Evolutionary conservation across 2,113 vertebrate genomes (phyloP).

Genomic region (Paratilapia polleni): DNA sequence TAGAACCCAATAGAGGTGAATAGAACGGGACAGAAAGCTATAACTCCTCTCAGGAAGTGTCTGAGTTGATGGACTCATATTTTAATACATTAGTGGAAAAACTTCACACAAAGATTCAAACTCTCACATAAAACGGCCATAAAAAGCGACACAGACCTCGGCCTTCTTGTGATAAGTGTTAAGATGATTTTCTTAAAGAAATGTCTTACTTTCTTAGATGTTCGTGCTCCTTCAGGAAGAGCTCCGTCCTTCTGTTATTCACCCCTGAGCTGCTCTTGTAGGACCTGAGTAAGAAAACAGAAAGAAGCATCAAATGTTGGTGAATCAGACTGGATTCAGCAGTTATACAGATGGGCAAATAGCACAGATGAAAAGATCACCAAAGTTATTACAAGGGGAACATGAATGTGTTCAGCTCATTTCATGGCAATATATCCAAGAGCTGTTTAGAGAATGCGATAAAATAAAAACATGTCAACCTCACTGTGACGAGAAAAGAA

Average conservation of each 20-base stretch:
- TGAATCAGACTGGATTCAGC: background rate
- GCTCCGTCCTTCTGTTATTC: constrained; percentile 90
- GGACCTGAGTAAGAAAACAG: constrained; percentile 74
- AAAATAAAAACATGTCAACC: background rate
- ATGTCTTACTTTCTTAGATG: constrained; percentile 88
- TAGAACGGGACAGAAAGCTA: background rate
- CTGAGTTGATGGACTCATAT: background rate
- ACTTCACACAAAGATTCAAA: background rate
- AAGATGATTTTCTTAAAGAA: background rate
- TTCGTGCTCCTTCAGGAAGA: constrained; percentile 91
- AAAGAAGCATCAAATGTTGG: background rate
- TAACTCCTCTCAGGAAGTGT: background rate
- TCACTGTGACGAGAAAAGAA: background rate
- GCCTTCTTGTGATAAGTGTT: background rate
- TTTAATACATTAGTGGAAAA: constrained; percentile 5
- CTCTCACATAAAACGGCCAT: background rate
- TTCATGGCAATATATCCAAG: background rate
- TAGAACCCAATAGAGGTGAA: background rate
- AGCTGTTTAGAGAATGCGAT: background rate
- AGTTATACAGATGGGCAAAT: background rate
- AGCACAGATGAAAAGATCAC: background rate
- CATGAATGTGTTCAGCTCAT: background rate
- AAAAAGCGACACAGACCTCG: background rate
- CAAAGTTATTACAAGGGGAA: background rate
- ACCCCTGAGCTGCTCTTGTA: constrained; percentile 89